Evolutionary conservation across 2,888 invertebrate genomes (phyloP).

Genomic region (Poecilus cupreus): DNA sequence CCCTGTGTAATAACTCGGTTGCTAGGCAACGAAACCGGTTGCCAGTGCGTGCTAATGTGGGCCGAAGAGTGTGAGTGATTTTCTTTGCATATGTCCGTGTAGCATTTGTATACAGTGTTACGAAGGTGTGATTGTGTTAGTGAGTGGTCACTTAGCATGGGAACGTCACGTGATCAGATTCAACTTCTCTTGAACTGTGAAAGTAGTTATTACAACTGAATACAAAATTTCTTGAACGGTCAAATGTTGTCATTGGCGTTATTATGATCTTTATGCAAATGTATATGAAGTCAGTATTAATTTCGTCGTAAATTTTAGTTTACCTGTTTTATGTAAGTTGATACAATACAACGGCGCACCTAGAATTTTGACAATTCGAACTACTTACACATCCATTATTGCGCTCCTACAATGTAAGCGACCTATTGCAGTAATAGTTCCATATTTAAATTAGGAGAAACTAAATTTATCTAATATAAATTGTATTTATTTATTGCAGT

Average conservation of each 20-base stretch:
- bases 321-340: background rate
- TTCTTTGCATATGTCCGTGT: background rate
- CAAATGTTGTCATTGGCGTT: no score
- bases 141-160: constrained; percentile 20
- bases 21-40: constrained; percentile 22
- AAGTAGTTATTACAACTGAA: background rate
- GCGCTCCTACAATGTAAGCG: background rate
- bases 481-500: no score
- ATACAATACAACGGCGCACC: background rate
- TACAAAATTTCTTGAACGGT: background rate
- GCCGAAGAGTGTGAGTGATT: constrained; percentile 17
- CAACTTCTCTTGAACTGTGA: constrained; percentile 4
- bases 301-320: constrained; percentile 1
- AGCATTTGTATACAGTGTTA: background rate
- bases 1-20: constrained; percentile 8
- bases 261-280: no score
- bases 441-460: constrained; percentile 9
- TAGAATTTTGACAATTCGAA: background rate
- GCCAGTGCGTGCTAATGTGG: constrained; percentile 12
- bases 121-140: background rate
- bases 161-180: background rate
- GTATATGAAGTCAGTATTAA: background rate
- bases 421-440: background rate
- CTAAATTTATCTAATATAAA: no score
- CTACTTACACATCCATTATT: background rate